These are phyloP conservation scores for Yponomeuta malinellus DNA, from an alignment of 2,888 invertebrate genomes.

Conservation along the genomic window DNA sequence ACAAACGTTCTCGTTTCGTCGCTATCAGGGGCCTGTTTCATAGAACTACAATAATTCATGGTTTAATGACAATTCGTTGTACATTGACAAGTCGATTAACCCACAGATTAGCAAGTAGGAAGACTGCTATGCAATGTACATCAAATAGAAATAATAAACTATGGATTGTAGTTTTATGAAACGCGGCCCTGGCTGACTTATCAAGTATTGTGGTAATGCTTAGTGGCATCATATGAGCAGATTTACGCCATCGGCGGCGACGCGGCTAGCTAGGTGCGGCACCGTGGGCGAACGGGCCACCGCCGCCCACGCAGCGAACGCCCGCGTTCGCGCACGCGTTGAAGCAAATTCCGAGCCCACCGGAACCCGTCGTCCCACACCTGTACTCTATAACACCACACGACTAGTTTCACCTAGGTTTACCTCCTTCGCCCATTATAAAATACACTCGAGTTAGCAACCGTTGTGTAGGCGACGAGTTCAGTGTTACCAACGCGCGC, in stretches of 20 bases:
- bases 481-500: neutral
- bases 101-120: no score
- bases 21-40: no score
- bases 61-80: no score
- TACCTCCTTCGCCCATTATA: neutral
- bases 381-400: conserved; percentile 25
- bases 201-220: neutral
- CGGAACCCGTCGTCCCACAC: conserved; percentile 34
- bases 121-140: no score
- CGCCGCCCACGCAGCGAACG: conserved; percentile 32
- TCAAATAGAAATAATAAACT: no score
- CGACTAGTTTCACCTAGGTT: conserved; percentile 14
- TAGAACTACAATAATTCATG: no score
- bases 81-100: no score
- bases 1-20: no score
- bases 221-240: conserved; percentile 31
- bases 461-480: neutral
- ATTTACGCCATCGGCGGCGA: conserved; percentile 48
- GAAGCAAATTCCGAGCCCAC: conserved; percentile 63
- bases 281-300: conserved; percentile 58
- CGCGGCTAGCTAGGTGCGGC: conserved; percentile 62
- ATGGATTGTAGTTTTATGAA: no score
- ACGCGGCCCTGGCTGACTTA: no score
- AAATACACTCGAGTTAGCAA: neutral
- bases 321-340: conserved; percentile 32